Evolutionary conservation across 2,888 invertebrate genomes (phyloP).

Genomic region (Tetragonisca angustula): DNA sequence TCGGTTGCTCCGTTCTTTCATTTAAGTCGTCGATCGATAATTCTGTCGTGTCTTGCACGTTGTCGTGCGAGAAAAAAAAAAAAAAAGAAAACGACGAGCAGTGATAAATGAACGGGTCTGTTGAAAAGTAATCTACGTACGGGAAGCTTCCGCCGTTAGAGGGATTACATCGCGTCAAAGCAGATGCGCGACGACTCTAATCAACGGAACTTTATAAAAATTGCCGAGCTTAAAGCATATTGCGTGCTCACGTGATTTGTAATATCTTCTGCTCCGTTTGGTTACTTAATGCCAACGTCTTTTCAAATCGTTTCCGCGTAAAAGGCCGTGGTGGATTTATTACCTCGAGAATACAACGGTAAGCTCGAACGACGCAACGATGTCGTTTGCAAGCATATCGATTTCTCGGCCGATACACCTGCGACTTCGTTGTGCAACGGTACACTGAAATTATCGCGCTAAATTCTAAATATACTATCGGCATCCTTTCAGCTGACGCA

Average conservation of each 20-base stretch:
- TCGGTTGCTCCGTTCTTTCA: background rate
- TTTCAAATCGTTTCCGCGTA: background rate
- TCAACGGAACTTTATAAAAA: background rate
- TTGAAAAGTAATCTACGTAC: background rate
- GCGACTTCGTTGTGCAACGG: constrained; percentile 18
- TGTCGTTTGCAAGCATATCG: background rate
- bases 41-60: background rate
- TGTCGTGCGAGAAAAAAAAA: background rate
- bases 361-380: background rate
- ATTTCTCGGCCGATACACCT: background rate
- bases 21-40: constrained; percentile 10
- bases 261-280: background rate
- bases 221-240: background rate
- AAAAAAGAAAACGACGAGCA: no score
- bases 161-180: background rate
- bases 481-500: background rate
- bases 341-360: background rate
- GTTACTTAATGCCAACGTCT: background rate
- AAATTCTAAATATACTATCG: background rate
- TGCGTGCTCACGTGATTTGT: background rate
- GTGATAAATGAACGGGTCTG: background rate
- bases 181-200: background rate
- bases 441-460: background rate
- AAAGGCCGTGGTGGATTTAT: background rate
- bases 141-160: background rate